Evolutionary conservation across 2,888 invertebrate species (phyloP).

Genomic region (Phaonia tiefii): DNA sequence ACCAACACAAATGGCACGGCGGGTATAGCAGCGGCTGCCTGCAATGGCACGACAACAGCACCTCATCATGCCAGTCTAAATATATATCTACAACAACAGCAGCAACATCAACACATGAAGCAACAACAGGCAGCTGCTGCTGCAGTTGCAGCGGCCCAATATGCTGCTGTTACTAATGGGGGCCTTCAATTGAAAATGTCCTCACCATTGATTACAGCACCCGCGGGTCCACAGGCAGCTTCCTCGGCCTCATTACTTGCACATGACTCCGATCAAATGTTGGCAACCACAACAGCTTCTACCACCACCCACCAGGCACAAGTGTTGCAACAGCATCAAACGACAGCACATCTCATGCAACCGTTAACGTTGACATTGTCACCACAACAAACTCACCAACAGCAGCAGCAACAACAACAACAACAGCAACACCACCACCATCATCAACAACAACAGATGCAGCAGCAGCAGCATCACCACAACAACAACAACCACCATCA

Average conservation of each 20-base stretch:
- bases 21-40: slow-evolving; percentile 71
- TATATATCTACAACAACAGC: slow-evolving; percentile 75
- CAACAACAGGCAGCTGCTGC: slow-evolving; percentile 71
- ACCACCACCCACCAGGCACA: slow-evolving; percentile 56
- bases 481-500: slow-evolving; percentile 69
- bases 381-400: slow-evolving; percentile 75
- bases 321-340: slow-evolving; percentile 67
- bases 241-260: slow-evolving; percentile 56
- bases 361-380: slow-evolving; percentile 76
- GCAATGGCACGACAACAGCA: slow-evolving; percentile 69
- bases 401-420: slow-evolving; percentile 68
- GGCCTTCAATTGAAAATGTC: slow-evolving; percentile 75
- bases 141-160: slow-evolving; percentile 59
- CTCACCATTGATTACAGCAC: slow-evolving; percentile 69
- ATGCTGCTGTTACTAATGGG: slow-evolving; percentile 70
- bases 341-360: slow-evolving; percentile 70
- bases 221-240: slow-evolving; percentile 60
- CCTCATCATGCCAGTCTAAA: slow-evolving; percentile 71
- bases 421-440: slow-evolving; percentile 72
- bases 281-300: slow-evolving; percentile 55
- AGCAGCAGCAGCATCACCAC: slow-evolving; percentile 64
- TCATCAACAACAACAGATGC: slow-evolving; percentile 70
- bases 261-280: slow-evolving; percentile 56
- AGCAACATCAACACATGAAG: slow-evolving; percentile 73
- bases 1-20: slow-evolving; percentile 75